Evolutionary conservation across 2,888 invertebrate species (phyloP), one percentile per base, ranked within the genome.

Genomic region (Germaria angustata): DNA sequence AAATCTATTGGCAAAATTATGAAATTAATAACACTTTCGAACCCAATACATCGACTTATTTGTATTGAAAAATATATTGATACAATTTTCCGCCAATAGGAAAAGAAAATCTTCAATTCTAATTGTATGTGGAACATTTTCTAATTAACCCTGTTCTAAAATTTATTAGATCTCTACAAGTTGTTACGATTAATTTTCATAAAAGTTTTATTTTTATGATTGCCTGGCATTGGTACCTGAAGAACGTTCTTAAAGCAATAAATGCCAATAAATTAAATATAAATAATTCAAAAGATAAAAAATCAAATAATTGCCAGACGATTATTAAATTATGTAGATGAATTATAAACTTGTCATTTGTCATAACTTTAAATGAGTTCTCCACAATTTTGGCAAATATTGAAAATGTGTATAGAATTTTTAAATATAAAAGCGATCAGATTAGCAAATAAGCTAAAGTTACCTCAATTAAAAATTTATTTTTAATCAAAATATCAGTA

Each of bases 221-320:
- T n/a, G n/a, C n/a, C 7, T 49, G 22, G 22, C 20, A 49, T 53
- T 32, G n/a, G 28, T 3, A 53, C 5, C 4, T 24, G n/a, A 51
- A 28, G 32, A 28, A 15, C 15, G 8, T 53, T 53, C 32, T 32
- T 9, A 2, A 53, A 53, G 8, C 15, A n/a, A 53, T 53, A 0
- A 15, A 53, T 8, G 1, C 28, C 8, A 57, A 17, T 57, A 34
- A 36, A 36, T 20, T 59, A 41, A 17, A 39, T 57, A 39, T 28
- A 53, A 71, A 59, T 49, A 71, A 49, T 69, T 69, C 34, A 55
- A 41, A 63, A 53, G 32, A 49, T 51, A 68, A 53, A 11, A n/a
- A 36, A 53, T 39, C 28, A 65, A 39, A 49, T 39, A 66, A 44
- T 69, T 77, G 77, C 55, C 44, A 55, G 63, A 53, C 53, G 39